These are phyloP conservation scores for Diachrysia chrysitis DNA, from an alignment of 2,888 invertebrate species.

Conservation along the genomic window DNA sequence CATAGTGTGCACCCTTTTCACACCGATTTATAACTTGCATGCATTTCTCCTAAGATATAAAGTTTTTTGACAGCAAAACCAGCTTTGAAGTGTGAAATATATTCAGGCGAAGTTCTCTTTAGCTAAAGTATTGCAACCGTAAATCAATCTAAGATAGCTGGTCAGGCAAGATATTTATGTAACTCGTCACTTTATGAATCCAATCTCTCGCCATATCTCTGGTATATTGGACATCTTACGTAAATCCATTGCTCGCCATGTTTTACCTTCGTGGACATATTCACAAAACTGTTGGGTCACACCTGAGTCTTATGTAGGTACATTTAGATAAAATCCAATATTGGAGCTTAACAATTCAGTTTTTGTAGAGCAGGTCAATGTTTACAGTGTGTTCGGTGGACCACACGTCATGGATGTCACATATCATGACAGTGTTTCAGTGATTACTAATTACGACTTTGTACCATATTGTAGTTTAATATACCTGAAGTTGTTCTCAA, in stretches of 20 bases:
- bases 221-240: neutral
- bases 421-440: too few species aligned
- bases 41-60: neutral
- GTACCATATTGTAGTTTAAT: too few species aligned
- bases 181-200: neutral
- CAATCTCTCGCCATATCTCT: neutral
- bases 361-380: neutral
- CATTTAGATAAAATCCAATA: neutral
- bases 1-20: too few species aligned
- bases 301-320: slow-evolving; percentile 3
- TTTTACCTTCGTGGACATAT: neutral
- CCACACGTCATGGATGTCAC: too few species aligned
- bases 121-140: neutral
- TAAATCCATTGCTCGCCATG: neutral
- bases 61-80: neutral
- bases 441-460: too few species aligned
- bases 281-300: neutral
- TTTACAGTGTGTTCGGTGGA: neutral
- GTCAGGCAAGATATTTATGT: neutral
- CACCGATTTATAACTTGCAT: neutral
- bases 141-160: neutral
- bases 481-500: too few species aligned
- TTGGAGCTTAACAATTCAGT: neutral
- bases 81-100: neutral
- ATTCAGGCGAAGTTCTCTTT: neutral